Conservation (phyloP, 1,140 invertebrate genomes). For the Aphidius ervi region DNA sequence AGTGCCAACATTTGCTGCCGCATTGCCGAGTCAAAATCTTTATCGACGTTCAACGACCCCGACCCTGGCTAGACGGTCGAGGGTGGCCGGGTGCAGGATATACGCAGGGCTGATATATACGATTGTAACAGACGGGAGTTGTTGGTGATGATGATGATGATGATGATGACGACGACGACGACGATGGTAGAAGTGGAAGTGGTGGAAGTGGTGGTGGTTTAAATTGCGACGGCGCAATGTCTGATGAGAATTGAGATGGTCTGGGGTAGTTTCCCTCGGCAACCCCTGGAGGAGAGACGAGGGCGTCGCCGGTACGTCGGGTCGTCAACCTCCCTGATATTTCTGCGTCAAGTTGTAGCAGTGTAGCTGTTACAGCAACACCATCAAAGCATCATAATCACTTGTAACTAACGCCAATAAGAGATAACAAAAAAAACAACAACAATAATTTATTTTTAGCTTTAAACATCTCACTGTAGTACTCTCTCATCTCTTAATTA, state of each 20-base stretch:
- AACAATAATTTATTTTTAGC: too few relatives aligned
- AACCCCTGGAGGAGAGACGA: conserved; percentile 27
- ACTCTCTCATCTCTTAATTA: too few relatives aligned
- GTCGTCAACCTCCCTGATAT: conserved; percentile 48
- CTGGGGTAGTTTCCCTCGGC: conserved; percentile 11
- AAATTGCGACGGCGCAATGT: not conserved
- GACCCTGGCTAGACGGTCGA: conserved; percentile 51
- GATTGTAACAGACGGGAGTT: too few relatives aligned
- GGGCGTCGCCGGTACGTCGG: conserved; percentile 45
- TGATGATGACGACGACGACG: not conserved
- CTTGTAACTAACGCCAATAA: too few relatives aligned
- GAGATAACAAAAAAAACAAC: too few relatives aligned
- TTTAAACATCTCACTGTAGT: too few relatives aligned
- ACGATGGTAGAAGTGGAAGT: not conserved
- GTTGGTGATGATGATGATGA: too few relatives aligned
- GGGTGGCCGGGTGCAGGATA: conserved; percentile 25
- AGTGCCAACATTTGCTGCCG: conserved; percentile 30
- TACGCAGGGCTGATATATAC: conserved; percentile 11
- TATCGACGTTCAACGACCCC: conserved; percentile 56
- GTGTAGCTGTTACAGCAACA: too few relatives aligned
- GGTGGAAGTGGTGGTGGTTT: not conserved
- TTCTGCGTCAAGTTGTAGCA: too few relatives aligned
- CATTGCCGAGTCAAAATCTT: conserved; percentile 52
- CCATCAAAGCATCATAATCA: too few relatives aligned
- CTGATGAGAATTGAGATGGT: conserved; percentile 10